Evolutionary conservation across 2,888 invertebrate genomes (phyloP).

Genomic region (Elmis aenea): DNA sequence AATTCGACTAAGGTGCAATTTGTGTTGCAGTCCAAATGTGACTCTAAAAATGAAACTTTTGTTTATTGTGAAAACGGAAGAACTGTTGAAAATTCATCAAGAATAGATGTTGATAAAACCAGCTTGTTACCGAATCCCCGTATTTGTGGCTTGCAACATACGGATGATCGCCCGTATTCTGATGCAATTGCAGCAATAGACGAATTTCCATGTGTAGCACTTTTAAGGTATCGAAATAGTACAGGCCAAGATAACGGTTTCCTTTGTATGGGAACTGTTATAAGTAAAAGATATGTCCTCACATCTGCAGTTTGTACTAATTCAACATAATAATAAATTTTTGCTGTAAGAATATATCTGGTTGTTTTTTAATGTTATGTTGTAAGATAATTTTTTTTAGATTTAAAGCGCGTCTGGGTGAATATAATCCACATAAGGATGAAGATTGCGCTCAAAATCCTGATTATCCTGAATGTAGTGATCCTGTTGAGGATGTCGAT

Average conservation of each 20-base stretch:
- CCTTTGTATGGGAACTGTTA: constrained; percentile 51
- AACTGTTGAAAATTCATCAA: too few species aligned
- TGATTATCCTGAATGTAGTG: constrained; percentile 41
- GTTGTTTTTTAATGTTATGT: too few species aligned
- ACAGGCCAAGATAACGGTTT: constrained; percentile 21
- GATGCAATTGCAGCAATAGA: constrained; percentile 43
- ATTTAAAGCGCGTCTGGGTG: constrained; percentile 51
- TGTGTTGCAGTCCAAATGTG: neutral
- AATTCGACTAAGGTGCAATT: neutral
- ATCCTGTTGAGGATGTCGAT: constrained; percentile 34
- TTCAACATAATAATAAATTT: too few species aligned
- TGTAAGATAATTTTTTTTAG: constrained; percentile 41
- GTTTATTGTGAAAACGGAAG: neutral
- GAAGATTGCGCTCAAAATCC: constrained; percentile 41
- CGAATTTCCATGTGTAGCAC: constrained; percentile 48
- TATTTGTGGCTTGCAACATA: too few species aligned
- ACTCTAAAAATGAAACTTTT: neutral
- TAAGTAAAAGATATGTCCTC: constrained; percentile 50
- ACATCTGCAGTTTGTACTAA: constrained; percentile 55
- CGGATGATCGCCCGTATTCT: too few species aligned
- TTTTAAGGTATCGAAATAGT: constrained; percentile 42
- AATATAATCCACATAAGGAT: constrained; percentile 41
- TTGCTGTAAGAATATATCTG: too few species aligned
- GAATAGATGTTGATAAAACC: too few species aligned
- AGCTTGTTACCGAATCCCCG: too few species aligned